Conservation (phyloP, 2,888 invertebrate species). For the Agrochola lychnidis region DNA sequence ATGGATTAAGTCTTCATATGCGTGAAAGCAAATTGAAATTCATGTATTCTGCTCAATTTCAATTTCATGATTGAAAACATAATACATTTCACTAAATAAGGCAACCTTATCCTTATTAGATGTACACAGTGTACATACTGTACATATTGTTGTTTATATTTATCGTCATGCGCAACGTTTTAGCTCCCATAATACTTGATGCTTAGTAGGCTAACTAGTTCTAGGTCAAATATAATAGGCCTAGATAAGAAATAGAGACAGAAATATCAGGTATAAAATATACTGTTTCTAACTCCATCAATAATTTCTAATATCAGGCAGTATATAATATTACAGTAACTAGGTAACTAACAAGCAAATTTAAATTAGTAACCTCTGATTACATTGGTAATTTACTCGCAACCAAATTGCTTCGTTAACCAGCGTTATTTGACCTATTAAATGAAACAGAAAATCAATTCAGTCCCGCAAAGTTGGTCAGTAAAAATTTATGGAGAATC, state of each 20-base stretch:
- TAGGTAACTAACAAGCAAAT: conserved; percentile 34
- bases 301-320: conserved; percentile 14
- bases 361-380: conserved; percentile 44
- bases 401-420: conserved; percentile 42
- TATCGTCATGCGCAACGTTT: background rate
- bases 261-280: conserved; percentile 1
- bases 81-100: conserved; percentile 21
- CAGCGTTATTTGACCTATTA: conserved; percentile 42
- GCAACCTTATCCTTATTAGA: conserved; percentile 26
- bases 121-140: background rate
- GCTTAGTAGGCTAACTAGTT: background rate
- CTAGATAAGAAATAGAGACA: background rate
- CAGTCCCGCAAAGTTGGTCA: conserved; percentile 27
- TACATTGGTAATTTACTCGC: conserved; percentile 40
- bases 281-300: background rate
- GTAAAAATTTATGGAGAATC: conserved; percentile 46
- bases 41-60: conserved; percentile 46
- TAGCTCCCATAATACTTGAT: background rate
- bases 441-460: conserved; percentile 54
- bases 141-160: conserved; percentile 16
- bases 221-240: background rate
- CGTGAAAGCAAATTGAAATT: conserved; percentile 48
- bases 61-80: conserved; percentile 48
- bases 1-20: conserved; percentile 50
- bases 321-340: conserved; percentile 12